Conservation (phyloP, 2,113 vertebrate species). For the Siniperca knerii region DNA sequence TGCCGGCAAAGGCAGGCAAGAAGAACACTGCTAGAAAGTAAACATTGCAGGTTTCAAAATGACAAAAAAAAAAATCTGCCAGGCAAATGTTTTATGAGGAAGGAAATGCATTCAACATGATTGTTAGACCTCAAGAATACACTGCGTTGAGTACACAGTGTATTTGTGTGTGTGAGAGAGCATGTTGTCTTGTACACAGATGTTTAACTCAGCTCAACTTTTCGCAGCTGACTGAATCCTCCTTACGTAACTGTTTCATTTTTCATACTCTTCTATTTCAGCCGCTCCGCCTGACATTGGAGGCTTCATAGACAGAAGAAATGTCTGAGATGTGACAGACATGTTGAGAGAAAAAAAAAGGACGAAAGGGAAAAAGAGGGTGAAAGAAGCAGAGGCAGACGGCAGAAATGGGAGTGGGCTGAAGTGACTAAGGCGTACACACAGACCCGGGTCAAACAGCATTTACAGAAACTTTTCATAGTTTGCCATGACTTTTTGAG, state of each 20-base stretch:
- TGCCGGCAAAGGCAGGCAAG: neutral
- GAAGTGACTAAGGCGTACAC: constrained; percentile 40
- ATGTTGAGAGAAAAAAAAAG: neutral
- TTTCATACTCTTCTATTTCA: constrained; percentile 68
- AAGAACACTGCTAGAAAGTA: neutral
- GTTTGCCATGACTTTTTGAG: constrained; percentile 42
- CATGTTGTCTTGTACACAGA: constrained; percentile 53
- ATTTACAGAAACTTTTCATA: constrained; percentile 56
- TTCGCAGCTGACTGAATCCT: constrained; percentile 42
- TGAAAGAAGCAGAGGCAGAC: constrained; percentile 19
- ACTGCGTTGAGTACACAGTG: neutral
- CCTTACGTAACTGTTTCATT: constrained; percentile 69
- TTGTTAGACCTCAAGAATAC: neutral
- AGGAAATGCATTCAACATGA: neutral
- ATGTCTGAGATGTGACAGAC: constrained; percentile 50
- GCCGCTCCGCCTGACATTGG: constrained; percentile 40
- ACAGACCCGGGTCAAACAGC: constrained; percentile 51
- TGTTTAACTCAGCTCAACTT: constrained; percentile 52
- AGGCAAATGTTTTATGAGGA: neutral
- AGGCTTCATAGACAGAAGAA: constrained; percentile 44
- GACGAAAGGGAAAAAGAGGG: neutral
- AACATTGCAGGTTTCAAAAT: neutral
- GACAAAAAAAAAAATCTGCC: neutral
- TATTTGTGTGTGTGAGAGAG: neutral
- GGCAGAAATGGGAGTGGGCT: constrained; percentile 47